Evolutionary conservation across 35 echinoderm and acorn worm species (phyloP).

Genomic region (Apostichopus californicus): DNA sequence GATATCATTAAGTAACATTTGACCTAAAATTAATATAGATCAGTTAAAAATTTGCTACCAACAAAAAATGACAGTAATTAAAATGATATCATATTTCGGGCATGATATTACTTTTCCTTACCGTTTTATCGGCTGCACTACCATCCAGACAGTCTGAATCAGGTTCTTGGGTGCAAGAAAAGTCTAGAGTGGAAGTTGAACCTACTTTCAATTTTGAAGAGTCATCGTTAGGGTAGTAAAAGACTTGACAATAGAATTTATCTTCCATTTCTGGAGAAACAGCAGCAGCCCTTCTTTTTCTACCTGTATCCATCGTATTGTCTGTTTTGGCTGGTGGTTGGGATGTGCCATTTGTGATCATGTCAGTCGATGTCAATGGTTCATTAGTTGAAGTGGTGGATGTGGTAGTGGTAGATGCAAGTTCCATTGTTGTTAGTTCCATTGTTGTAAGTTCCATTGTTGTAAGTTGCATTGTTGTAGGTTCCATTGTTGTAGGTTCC

Average conservation of each 20-base stretch:
- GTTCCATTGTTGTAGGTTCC: neutral
- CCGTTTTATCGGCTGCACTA: neutral
- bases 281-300: neutral
- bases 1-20: too few relatives aligned
- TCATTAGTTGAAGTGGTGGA: neutral
- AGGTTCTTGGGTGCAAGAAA: neutral
- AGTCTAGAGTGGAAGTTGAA: neutral
- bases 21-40: too few relatives aligned
- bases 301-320: neutral
- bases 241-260: conserved; percentile 11
- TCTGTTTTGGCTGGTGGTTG: neutral
- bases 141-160: neutral
- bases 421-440: neutral
- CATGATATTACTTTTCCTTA: neutral
- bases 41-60: neutral
- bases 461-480: neutral
- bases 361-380: neutral
- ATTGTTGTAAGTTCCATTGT: neutral
- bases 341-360: neutral
- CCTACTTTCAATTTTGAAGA: neutral
- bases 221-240: neutral
- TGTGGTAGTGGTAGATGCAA: neutral
- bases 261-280: neutral
- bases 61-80: neutral
- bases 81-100: too few relatives aligned